phyloP scores from a whole-genome alignment of 2,797 vertebrate genomes.

The Siniperca undulata region DNA sequence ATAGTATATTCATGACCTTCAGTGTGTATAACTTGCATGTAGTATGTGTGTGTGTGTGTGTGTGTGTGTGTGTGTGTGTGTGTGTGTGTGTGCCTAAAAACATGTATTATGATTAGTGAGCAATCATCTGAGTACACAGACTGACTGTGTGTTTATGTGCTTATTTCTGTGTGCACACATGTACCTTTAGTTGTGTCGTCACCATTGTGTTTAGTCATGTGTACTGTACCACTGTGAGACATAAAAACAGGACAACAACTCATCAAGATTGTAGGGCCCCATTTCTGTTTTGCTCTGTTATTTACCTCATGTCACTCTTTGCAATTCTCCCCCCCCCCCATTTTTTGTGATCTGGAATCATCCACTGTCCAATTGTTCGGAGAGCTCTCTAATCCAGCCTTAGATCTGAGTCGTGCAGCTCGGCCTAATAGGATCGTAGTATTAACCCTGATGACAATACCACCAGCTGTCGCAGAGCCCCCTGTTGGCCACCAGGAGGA shows the following conservation, averaged over 20 bases:
- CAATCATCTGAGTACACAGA: neutral
- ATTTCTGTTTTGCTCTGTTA: slow-evolving; percentile 15
- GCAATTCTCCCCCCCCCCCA: neutral
- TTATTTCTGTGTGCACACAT: neutral
- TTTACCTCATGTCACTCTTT: slow-evolving; percentile 39
- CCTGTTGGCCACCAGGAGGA: slow-evolving; percentile 78
- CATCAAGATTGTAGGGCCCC: neutral
- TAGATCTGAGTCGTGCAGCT: slow-evolving; percentile 84
- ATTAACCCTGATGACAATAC: slow-evolving; percentile 86
- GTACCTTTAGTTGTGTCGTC: neutral
- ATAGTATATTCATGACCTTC: neutral
- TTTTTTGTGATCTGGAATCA: slow-evolving; percentile 69
- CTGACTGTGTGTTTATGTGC: neutral
- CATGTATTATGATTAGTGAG: slow-evolving; percentile 2
- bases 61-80: neutral
- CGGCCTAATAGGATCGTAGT: slow-evolving; percentile 87
- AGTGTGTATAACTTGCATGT: neutral
- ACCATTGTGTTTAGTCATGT: neutral
- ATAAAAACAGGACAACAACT: slow-evolving; percentile 13
- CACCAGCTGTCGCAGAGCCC: slow-evolving; percentile 87
- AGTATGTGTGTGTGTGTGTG: neutral
- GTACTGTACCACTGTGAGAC: neutral
- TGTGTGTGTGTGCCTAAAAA: neutral
- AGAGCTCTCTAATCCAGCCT: slow-evolving; percentile 94
- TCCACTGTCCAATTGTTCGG: slow-evolving; percentile 91